Evolutionary conservation across 2,888 invertebrate species (phyloP).

Genomic region (Podotricha telesiphe): DNA sequence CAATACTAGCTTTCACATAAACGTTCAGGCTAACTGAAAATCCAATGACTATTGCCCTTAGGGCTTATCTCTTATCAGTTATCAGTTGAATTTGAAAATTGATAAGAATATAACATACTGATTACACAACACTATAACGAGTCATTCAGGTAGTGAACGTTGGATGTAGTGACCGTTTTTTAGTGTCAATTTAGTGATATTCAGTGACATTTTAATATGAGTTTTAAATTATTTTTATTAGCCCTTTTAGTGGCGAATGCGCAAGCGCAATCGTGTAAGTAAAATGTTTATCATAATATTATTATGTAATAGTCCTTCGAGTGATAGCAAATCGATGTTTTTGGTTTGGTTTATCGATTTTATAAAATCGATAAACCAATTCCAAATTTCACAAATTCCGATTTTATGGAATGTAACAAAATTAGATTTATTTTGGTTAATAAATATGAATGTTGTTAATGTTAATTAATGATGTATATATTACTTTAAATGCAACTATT

Average conservation of each 20-base stretch:
- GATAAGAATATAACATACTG: slow-evolving; percentile 45
- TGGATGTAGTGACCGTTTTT: slow-evolving; percentile 35
- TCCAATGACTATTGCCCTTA: slow-evolving; percentile 11
- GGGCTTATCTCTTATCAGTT: slow-evolving; percentile 15
- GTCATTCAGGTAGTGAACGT: slow-evolving; percentile 50
- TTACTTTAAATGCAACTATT: too few species aligned
- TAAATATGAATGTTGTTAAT: too few species aligned
- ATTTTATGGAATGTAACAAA: too few species aligned
- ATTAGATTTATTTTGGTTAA: too few species aligned
- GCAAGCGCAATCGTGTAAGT: slow-evolving; percentile 63
- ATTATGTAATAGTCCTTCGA: slow-evolving; percentile 1
- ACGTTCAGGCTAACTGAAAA: slow-evolving; percentile 11
- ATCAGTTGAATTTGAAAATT: slow-evolving; percentile 16
- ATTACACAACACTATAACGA: slow-evolving; percentile 49
- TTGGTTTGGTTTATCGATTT: not conserved
- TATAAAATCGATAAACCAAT: not conserved
- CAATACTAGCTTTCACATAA: not conserved
- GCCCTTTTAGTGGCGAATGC: slow-evolving; percentile 53
- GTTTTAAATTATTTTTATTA: slow-evolving; percentile 51
- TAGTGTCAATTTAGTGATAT: slow-evolving; percentile 43
- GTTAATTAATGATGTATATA: too few species aligned
- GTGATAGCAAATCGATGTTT: not conserved
- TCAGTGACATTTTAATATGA: slow-evolving; percentile 52
- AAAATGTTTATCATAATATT: not conserved
- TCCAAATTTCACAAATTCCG: too few species aligned